These are phyloP conservation scores for Eupsilia transversa DNA, from an alignment of 2,888 invertebrate species.

Conservation along the genomic window DNA sequence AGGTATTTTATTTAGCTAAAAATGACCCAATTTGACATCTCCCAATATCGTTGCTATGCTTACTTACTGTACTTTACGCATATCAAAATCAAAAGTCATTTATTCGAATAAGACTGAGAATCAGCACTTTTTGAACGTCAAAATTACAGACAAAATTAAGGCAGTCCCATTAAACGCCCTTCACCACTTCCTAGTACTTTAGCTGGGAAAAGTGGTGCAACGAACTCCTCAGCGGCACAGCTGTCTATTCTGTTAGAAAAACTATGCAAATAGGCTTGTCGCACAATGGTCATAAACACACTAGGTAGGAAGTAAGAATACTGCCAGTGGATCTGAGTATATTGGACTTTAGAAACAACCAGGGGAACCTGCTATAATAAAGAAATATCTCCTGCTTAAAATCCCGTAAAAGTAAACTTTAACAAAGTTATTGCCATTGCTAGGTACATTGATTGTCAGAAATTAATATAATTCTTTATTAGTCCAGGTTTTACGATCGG, in stretches of 20 bases:
- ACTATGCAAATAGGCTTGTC: neutral
- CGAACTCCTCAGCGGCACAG: too few species aligned
- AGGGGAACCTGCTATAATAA: neutral
- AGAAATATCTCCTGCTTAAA: slow-evolving; percentile 31
- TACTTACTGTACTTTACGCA: neutral
- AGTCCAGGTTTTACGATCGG: slow-evolving; percentile 43
- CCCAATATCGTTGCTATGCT: neutral
- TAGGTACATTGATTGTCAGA: slow-evolving; percentile 25
- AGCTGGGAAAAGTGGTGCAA: too few species aligned
- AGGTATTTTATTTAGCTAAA: neutral
- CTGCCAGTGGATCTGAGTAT: neutral
- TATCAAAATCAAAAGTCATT: too few species aligned
- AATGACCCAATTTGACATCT: neutral
- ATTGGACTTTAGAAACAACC: neutral
- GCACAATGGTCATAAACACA: neutral
- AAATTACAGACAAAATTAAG: too few species aligned
- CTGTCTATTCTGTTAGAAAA: too few species aligned
- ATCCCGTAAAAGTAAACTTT: slow-evolving; percentile 24
- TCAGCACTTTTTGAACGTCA: too few species aligned
- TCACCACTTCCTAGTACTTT: too few species aligned
- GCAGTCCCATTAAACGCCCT: too few species aligned
- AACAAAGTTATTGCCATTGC: slow-evolving; percentile 38
- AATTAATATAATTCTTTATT: slow-evolving; percentile 57
- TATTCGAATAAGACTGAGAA: too few species aligned
- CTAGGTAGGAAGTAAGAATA: neutral